These are phyloP conservation scores for Antheraea yamamai DNA, from an alignment of 2,888 invertebrate genomes.

Conservation along the genomic window DNA sequence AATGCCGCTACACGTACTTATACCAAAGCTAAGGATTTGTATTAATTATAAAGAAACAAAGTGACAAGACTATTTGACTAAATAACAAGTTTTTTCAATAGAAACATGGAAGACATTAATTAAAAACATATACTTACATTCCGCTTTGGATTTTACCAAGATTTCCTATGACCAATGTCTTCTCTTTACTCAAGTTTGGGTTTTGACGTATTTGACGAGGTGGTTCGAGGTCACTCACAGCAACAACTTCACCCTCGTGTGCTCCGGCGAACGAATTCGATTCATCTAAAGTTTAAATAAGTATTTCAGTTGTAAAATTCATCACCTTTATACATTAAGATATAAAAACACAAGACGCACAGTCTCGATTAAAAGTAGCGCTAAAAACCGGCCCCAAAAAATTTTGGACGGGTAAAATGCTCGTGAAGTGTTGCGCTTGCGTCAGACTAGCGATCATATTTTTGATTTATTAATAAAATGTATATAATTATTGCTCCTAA, in stretches of 20 bases:
- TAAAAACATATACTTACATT: constrained; percentile 53
- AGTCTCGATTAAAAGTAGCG: no score
- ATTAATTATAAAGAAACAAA: background rate
- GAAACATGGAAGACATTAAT: background rate
- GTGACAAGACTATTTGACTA: background rate
- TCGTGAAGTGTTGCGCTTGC: no score
- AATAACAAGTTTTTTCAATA: background rate
- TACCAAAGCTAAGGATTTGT: background rate
- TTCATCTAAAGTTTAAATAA: background rate
- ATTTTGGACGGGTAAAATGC: no score
- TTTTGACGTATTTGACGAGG: constrained; percentile 68
- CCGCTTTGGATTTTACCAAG: constrained; percentile 54
- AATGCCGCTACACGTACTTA: background rate
- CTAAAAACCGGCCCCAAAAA: no score
- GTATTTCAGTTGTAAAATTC: background rate
- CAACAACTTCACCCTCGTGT: constrained; percentile 38
- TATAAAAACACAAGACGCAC: no score
- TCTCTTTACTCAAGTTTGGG: constrained; percentile 65
- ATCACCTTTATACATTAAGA: background rate
- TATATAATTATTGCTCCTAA: no score
- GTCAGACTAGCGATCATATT: no score
- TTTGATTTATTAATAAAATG: no score
- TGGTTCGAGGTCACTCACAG: constrained; percentile 35
- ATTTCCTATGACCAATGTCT: constrained; percentile 58
- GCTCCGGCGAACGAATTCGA: constrained; percentile 4